phyloP scores from a whole-genome alignment of 2,888 invertebrate genomes.

The Philereme vetulata region DNA sequence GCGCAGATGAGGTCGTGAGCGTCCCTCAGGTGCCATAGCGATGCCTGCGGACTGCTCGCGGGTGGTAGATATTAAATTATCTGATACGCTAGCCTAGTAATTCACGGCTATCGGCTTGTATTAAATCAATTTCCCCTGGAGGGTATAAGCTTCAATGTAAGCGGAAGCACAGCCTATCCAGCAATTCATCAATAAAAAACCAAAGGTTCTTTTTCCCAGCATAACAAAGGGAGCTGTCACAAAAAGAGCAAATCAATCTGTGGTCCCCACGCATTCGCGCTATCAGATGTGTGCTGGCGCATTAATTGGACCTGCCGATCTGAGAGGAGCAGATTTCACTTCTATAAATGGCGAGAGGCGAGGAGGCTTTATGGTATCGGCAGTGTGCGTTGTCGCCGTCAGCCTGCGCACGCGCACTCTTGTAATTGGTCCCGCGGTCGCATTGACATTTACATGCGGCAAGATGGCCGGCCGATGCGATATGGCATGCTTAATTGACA shows the following conservation, averaged over 20 bases:
- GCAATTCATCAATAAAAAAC: conserved; percentile 1
- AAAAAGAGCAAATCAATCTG: conserved; percentile 35
- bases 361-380: conserved; percentile 73
- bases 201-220: conserved; percentile 5
- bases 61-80: conserved; percentile 70
- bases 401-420: conserved; percentile 71
- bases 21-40: conserved; percentile 43
- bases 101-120: conserved; percentile 45
- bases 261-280: conserved; percentile 38
- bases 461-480: conserved; percentile 76
- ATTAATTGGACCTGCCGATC: conserved; percentile 78
- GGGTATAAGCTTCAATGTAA: conserved; percentile 8
- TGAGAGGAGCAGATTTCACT: conserved; percentile 65
- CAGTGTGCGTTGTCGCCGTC: conserved; percentile 73
- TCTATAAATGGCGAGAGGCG: conserved; percentile 77
- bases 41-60: conserved; percentile 59
- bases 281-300: conserved; percentile 68
- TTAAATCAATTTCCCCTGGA: conserved; percentile 34
- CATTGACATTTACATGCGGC: conserved; percentile 79
- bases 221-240: conserved; percentile 28
- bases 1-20: conserved; percentile 75
- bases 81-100: conserved; percentile 54
- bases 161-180: conserved; percentile 13
- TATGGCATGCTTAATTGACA: conserved; percentile 78
- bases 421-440: conserved; percentile 78